Conservation (phyloP, 2,888 invertebrate species). For the Gymnoscelis rufifasciata region DNA sequence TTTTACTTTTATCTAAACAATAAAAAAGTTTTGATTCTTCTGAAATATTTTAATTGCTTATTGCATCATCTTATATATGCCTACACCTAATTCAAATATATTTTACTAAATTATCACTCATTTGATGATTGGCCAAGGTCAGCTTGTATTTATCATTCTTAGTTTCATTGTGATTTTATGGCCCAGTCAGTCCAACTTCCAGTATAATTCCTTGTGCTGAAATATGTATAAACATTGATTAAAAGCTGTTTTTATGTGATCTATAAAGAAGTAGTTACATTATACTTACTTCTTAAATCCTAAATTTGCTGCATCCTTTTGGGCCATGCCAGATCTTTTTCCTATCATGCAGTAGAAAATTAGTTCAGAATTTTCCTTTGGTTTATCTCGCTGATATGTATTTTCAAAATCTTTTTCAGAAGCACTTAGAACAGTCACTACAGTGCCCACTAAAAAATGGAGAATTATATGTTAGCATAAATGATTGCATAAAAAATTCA, state of each 20-base stretch:
- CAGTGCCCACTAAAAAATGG: slow-evolving; percentile 72
- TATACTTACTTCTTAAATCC: slow-evolving; percentile 80
- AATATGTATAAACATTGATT: slow-evolving; percentile 36
- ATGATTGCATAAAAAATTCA: too few species aligned
- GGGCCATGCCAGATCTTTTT: slow-evolving; percentile 81
- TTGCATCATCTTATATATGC: background rate
- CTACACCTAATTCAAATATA: too few species aligned
- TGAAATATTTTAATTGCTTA: too few species aligned
- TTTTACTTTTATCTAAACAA: too few species aligned
- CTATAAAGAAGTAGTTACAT: too few species aligned
- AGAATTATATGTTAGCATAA: background rate
- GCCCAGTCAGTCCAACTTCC: slow-evolving; percentile 82
- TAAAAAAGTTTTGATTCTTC: too few species aligned
- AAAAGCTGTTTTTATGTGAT: background rate
- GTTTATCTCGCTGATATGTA: slow-evolving; percentile 79
- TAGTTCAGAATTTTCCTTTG: slow-evolving; percentile 75
- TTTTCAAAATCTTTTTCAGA: slow-evolving; percentile 75
- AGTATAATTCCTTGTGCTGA: slow-evolving; percentile 76
- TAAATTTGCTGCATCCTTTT: slow-evolving; percentile 74
- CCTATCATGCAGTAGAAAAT: slow-evolving; percentile 86
- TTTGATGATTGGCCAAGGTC: too few species aligned
- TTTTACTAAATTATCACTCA: too few species aligned
- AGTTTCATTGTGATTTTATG: slow-evolving; percentile 24
- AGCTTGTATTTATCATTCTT: background rate
- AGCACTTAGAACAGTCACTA: slow-evolving; percentile 61